A percentile compares a stretch with the other conserved stretches of the same genome.
phyloP scores from a whole-genome alignment of 2,113 vertebrate genomes.

The Pygoscelis antarcticus region DNA sequence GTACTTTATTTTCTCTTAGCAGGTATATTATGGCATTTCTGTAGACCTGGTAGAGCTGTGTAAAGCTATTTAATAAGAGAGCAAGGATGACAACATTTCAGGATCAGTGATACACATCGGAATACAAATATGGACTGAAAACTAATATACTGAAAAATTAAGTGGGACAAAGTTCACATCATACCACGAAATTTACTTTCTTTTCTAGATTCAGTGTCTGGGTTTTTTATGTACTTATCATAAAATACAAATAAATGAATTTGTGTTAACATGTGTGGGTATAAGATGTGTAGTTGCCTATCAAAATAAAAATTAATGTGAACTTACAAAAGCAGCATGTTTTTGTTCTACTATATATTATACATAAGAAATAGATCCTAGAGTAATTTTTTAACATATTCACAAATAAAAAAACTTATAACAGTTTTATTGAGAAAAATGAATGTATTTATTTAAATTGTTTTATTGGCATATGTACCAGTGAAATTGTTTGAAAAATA shows the following conservation, averaged over 20 bases:
- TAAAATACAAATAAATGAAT: not conserved
- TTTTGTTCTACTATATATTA: not conserved
- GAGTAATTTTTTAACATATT: not conserved
- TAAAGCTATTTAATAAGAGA: conserved; percentile 13
- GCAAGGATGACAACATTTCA: conserved; percentile 34
- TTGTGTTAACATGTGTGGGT: not conserved
- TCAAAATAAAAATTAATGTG: not conserved
- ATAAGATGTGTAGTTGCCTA: not conserved
- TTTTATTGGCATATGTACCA: not conserved
- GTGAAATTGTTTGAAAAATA: not conserved
- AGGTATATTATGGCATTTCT: not conserved
- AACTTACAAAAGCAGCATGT: not conserved
- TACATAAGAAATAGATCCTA: not conserved
- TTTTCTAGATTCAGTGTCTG: not conserved
- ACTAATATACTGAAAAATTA: conserved; percentile 30
- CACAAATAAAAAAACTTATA: not conserved
- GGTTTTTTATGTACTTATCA: not conserved
- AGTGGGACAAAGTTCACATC: not conserved
- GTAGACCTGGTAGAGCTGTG: not conserved
- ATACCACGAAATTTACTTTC: conserved; percentile 5
- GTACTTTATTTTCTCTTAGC: conserved; percentile 31
- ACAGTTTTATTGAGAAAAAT: not conserved
- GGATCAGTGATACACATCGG: conserved; percentile 3
- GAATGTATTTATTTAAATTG: not conserved
- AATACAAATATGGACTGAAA: conserved; percentile 57